These are phyloP conservation scores for Epizoanthus ramosus DNA, from an alignment of 92 coral and sea anemone species.

Conservation along the genomic window DNA sequence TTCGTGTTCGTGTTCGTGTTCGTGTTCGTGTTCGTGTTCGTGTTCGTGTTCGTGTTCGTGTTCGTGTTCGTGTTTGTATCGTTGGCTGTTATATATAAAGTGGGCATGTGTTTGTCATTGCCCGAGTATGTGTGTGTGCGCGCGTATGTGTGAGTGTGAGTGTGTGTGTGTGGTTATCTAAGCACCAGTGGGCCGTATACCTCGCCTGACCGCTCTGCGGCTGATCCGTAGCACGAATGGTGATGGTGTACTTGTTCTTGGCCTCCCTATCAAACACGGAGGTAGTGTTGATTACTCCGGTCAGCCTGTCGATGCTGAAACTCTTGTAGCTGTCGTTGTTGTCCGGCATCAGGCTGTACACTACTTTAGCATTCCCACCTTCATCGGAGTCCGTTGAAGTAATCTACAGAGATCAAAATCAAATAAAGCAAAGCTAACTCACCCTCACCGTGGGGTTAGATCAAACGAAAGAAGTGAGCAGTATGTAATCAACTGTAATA, in stretches of 20 bases:
- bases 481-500: no score
- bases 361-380: slow-evolving; percentile 71
- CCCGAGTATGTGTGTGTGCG: no score
- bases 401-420: slow-evolving; percentile 44
- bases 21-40: no score
- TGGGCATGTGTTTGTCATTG: no score
- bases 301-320: slow-evolving; percentile 74
- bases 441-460: no score
- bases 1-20: no score
- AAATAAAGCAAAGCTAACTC: neutral
- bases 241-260: slow-evolving; percentile 63
- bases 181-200: slow-evolving; percentile 32
- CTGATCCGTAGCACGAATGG: slow-evolving; percentile 87
- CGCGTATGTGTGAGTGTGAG: no score
- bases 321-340: slow-evolving; percentile 65
- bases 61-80: no score
- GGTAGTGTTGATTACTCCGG: slow-evolving; percentile 74
- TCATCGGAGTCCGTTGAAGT: slow-evolving; percentile 80
- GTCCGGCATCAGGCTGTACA: slow-evolving; percentile 81
- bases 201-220: slow-evolving; percentile 85
- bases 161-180: neutral
- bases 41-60: no score
- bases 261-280: slow-evolving; percentile 84
- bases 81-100: no score
- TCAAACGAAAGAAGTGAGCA: no score